Base-by-base conservation (phyloP, 2,888 invertebrate species). In the Omphaloscelis lunosa region DNA sequence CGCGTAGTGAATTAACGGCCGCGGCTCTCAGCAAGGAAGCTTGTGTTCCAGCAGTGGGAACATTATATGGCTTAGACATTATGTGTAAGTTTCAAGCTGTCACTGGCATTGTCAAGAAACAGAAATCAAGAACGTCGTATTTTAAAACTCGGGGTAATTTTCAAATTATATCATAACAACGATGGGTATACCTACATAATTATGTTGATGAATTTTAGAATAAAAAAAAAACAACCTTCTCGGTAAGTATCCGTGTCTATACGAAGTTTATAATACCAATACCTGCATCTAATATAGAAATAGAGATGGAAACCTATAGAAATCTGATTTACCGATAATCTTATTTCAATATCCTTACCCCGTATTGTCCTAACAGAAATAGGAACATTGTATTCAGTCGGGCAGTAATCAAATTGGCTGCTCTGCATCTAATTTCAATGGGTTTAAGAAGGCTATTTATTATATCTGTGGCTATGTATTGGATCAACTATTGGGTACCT, bases 351-450 rank as follows among this genome's bases (percentile, higher is more conserved):
- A 48, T 27, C 53, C 20, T 45, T 63, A 48, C 51, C 58, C 53
- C 34, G n/a, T 51, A 56, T 61, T 83, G 41, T 23, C 17, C n/a
- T 5, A 45, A 63, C 79, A 39, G n/a, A 71, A 58, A 71, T 61
- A 63, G 71, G 41, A 12, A 27, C 23, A 65, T 72, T 56, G 27
- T 56, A 48, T 78, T 69, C 58, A 34, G 48, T 59, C 29, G 39
- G 58, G 27, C 34, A 56, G 53, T 81, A 81, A 84, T 81, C 72
- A 61, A 84, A 81, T 81, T 39, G 27, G 51, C 7, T 56, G 9
- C n/a, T 59, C 59, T 48, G 11, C 41, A 70, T 41, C 15, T 61
- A 61, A 61, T 51, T 70, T 34, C 9, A 58, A 56, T 23, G 27
- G 11, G 20, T 48, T 56, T 29, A 27, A 34, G 53, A 56, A 56